phyloP scores from a whole-genome alignment of 2,888 invertebrate species.

The Anoplius nigerrimus region DNA sequence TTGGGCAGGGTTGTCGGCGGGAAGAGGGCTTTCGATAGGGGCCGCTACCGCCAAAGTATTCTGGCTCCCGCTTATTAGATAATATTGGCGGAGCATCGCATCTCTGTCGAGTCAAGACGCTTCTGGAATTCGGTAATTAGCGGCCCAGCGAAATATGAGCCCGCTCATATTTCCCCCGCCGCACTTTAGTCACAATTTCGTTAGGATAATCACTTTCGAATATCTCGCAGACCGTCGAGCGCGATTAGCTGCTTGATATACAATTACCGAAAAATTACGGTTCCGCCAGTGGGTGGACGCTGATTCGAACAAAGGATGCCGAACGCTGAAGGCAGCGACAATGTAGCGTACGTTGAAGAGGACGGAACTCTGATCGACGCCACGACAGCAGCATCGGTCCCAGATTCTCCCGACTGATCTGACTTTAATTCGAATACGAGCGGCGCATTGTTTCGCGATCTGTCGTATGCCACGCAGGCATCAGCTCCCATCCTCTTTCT shows the following conservation, averaged over 20 bases:
- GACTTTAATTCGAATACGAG: conserved; percentile 16
- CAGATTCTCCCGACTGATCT: not conserved
- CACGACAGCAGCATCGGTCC: not conserved
- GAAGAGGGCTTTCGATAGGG: conserved; percentile 10
- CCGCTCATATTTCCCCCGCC: conserved; percentile 1
- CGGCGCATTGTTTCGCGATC: conserved; percentile 15
- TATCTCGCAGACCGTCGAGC: not conserved
- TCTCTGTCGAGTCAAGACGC: conserved; percentile 34
- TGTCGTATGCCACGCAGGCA: not conserved
- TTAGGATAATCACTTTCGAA: not conserved
- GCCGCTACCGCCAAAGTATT: conserved; percentile 35
- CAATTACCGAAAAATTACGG: no score
- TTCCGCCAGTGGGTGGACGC: no score
- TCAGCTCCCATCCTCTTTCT: conserved; percentile 8
- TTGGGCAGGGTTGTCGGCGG: conserved; percentile 12
- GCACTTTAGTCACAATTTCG: no score
- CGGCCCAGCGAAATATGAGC: conserved; percentile 14
- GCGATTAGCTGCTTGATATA: not conserved
- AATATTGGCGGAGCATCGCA: conserved; percentile 28
- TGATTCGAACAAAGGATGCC: no score
- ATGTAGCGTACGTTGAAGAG: no score
- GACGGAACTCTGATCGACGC: no score
- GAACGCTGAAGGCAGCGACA: no score
- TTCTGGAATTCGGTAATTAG: conserved; percentile 53
- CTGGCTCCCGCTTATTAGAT: conserved; percentile 27